phyloP scores from a whole-genome alignment of 2,113 vertebrate genomes.

The Acanthisitta chloris region DNA sequence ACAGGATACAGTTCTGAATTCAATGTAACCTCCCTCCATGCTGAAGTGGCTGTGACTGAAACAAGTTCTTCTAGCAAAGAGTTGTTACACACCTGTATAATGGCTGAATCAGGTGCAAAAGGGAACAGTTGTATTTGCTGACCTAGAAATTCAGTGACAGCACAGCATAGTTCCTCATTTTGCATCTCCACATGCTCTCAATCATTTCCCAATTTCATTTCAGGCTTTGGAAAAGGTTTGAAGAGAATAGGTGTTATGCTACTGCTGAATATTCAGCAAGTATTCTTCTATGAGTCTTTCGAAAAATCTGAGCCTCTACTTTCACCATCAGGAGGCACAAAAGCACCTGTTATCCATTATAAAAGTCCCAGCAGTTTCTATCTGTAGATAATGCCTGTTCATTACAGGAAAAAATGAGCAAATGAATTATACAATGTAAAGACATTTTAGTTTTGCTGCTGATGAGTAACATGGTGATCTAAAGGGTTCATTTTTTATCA shows the following conservation, averaged over 20 bases:
- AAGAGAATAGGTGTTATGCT: not conserved
- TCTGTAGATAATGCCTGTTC: not conserved
- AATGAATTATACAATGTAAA: not conserved
- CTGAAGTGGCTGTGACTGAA: not conserved
- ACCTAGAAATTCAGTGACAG: not conserved
- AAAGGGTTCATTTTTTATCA: not conserved
- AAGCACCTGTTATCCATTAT: not conserved
- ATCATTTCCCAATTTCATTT: not conserved
- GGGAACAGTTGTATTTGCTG: not conserved
- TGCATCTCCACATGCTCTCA: not conserved
- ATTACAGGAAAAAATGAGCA: not conserved
- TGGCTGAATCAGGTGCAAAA: not conserved
- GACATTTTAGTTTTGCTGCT: not conserved
- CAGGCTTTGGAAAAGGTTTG: not conserved
- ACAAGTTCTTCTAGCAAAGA: not conserved
- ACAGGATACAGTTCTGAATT: not conserved
- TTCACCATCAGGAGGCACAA: not conserved
- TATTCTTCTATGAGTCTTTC: not conserved
- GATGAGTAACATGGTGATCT: not conserved
- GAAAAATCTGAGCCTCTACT: not conserved
- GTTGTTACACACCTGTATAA: no score
- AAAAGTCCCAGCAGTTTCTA: not conserved
- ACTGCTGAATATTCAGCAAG: not conserved
- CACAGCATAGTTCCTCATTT: not conserved
- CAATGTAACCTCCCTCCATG: accelerated